These are phyloP conservation scores for Orius laevigatus DNA, from an alignment of 1,140 invertebrate genomes.

Conservation along the genomic window DNA sequence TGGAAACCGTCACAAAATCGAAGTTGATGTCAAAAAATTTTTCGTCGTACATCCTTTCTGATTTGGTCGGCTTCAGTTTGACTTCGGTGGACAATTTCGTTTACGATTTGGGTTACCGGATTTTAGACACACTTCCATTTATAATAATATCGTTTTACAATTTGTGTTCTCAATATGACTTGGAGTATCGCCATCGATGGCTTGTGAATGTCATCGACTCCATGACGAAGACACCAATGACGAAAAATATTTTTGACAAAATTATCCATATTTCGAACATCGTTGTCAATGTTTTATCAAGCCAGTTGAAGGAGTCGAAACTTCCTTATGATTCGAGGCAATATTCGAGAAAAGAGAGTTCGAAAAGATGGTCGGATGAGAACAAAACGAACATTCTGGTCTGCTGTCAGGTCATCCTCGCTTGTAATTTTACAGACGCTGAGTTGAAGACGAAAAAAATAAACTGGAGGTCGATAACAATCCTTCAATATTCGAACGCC, in stretches of 20 bases:
- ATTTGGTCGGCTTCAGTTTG: neutral
- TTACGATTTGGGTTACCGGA: neutral
- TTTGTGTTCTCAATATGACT: conserved; percentile 6
- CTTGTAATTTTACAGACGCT: neutral
- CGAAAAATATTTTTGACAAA: conserved; percentile 3
- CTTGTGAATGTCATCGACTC: neutral
- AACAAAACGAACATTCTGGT: conserved; percentile 17
- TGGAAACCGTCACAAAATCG: neutral
- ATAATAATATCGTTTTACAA: conserved; percentile 14
- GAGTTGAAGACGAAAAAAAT: conserved; percentile 3
- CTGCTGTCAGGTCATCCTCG: conserved; percentile 12
- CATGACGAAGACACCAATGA: neutral
- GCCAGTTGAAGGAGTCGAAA: neutral
- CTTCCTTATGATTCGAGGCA: conserved; percentile 16
- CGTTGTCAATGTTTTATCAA: neutral
- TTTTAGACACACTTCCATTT: conserved; percentile 11
- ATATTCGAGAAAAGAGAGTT: neutral
- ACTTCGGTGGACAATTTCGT: neutral
- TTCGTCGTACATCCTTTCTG: conserved; percentile 1
- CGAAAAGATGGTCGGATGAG: conserved; percentile 5
- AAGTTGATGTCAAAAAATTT: conserved; percentile 5
- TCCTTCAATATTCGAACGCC: conserved; percentile 25
- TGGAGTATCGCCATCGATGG: conserved; percentile 9
- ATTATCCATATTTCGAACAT: neutral
- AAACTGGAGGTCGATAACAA: conserved; percentile 19